Base-by-base conservation (phyloP, 1,140 invertebrate genomes). In the Oscheius sp. region DNA sequence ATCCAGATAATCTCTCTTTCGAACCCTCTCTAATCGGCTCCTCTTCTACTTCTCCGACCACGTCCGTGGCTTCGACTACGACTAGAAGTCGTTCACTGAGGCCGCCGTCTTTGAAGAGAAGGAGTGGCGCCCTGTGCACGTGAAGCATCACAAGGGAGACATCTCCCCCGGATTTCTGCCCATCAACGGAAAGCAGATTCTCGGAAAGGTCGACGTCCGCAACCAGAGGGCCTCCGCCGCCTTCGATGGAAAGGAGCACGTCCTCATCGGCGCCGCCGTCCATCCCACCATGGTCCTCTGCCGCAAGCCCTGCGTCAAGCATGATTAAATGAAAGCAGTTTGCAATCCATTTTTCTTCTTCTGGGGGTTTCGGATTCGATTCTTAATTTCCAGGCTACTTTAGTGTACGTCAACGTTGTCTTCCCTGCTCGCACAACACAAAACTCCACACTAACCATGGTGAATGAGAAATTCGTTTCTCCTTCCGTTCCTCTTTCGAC, bases 11-110 rank as follows among this genome's bases (percentile, higher is more conserved):
- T n/a, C n/a, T n/a, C n/a, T n/a, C n/a, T n/a, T n/a, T n/a, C n/a
- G n/a, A n/a, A n/a, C n/a, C n/a, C n/a, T n/a, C n/a, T n/a, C n/a
- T n/a, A n/a, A n/a, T 7, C 23, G 4, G 49, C 18, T 79, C 18
- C 80, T 79, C 26, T 29, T 81, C 36, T 66, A 82, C 26, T 49
- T 81, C 36, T 58, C 70, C 10, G 80, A 82, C 2, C 73, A 76
- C 34, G 71, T 79, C 23, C 73, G 78, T 31, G 79, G 79, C 34
- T 82, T 75, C 72, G 78, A 82, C 49, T 80, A 82, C 38, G 73
- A 66, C 34, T 80, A 80, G 79, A 65, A 52, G 13, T 58, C 77
- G 15, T 80, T 73, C 80, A 35, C 4, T 7, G 73, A 79, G 20
- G 80, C 79, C 3, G 79, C 79, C 28, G 20, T 20, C n/a, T 79